These are phyloP conservation scores for Anticlea derivata DNA, from an alignment of 2,888 invertebrate genomes.

Conservation along the genomic window DNA sequence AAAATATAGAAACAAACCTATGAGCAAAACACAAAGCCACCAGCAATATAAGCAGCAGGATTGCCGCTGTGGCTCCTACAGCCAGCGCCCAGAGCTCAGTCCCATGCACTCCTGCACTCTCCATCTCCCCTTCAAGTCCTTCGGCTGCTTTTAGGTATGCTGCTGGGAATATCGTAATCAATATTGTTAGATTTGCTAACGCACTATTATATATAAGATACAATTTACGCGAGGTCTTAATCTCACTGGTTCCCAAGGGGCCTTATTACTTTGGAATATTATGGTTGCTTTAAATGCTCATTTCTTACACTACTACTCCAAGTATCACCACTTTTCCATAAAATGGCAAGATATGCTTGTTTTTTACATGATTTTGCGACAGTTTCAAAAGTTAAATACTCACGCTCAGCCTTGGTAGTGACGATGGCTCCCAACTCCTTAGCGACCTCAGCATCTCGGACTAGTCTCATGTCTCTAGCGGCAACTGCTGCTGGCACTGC, in stretches of 20 bases:
- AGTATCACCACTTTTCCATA: too few species aligned
- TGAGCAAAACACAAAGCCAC: conserved; percentile 75
- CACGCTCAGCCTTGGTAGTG: conserved; percentile 93
- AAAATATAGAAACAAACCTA: conserved; percentile 52
- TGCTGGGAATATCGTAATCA: conserved; percentile 61
- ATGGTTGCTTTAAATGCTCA: too few species aligned
- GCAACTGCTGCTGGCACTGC: conserved; percentile 92
- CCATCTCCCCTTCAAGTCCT: conserved; percentile 83
- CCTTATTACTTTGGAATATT: too few species aligned
- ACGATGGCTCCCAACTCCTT: conserved; percentile 89
- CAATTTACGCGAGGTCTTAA: too few species aligned
- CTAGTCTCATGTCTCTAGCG: conserved; percentile 92
- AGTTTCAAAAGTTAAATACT: conserved; percentile 55
- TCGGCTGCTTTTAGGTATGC: conserved; percentile 88
- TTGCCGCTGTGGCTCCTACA: conserved; percentile 84
- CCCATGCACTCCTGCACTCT: conserved; percentile 57
- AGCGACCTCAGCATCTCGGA: conserved; percentile 90
- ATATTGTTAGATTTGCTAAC: conserved; percentile 22
- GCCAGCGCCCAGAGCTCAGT: conserved; percentile 85
- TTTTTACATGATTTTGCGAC: background rate
- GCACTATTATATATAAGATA: too few species aligned
- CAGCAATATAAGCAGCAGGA: conserved; percentile 83
- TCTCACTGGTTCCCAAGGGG: too few species aligned
- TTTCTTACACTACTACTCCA: too few species aligned
- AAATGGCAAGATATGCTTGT: too few species aligned